These are phyloP conservation scores for Carettochelys insculpta DNA, from an alignment of 2,113 vertebrate genomes.

Conservation along the genomic window DNA sequence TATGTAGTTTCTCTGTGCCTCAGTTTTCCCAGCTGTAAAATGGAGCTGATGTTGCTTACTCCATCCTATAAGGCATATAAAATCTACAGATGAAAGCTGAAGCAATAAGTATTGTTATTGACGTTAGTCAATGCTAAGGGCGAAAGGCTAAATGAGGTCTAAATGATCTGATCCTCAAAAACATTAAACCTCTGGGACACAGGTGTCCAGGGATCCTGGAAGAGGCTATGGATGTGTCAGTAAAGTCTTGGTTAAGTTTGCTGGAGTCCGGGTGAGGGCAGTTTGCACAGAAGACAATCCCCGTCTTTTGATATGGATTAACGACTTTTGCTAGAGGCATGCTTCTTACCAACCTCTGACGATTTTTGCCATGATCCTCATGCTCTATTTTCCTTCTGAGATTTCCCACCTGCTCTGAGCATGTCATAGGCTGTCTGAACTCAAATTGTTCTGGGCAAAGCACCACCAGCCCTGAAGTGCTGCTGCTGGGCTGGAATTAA, in stretches of 20 bases:
- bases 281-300: constrained; percentile 25
- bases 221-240: constrained; percentile 16
- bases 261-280: not conserved
- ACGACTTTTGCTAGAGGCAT: not conserved
- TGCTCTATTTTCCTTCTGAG: constrained; percentile 12
- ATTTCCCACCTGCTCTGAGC: constrained; percentile 11
- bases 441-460: not conserved
- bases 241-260: constrained; percentile 10
- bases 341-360: constrained; percentile 2
- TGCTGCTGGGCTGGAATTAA: constrained; percentile 27
- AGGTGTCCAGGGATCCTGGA: constrained; percentile 15
- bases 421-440: not conserved
- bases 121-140: not conserved
- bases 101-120: not conserved
- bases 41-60: constrained; percentile 4
- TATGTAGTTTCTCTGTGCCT: not conserved
- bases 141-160: constrained; percentile 20
- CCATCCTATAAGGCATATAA: not conserved
- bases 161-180: constrained; percentile 25
- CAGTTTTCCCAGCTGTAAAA: not conserved
- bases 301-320: not conserved
- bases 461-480: constrained; percentile 2
- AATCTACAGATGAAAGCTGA: not conserved
- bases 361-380: constrained; percentile 18
- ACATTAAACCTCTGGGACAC: constrained; percentile 20